Percentiles rank a stretch among this genome's conserved stretches.
Conservation (phyloP, 1,140 invertebrate species). For the Drosophila ironensis region DNA sequence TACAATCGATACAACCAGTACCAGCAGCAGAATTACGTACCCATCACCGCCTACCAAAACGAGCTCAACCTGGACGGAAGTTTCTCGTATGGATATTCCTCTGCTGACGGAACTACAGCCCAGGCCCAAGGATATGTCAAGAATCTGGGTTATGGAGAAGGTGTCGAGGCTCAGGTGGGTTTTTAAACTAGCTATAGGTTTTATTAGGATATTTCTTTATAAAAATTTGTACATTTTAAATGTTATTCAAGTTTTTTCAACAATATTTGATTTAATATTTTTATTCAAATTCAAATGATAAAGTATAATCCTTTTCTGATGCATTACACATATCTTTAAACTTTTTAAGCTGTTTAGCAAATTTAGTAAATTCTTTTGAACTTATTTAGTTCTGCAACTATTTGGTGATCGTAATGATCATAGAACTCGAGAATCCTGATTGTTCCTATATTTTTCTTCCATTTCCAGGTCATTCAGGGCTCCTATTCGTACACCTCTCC, state of each 20-base stretch:
- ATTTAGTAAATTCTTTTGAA: too few relatives aligned
- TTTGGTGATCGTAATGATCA: too few relatives aligned
- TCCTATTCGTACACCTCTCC: slow-evolving; percentile 85
- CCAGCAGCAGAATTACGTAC: slow-evolving; percentile 77
- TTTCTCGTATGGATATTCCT: slow-evolving; percentile 83
- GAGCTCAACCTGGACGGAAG: slow-evolving; percentile 85
- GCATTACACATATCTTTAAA: too few relatives aligned
- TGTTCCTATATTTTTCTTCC: background rate
- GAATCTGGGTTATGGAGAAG: slow-evolving; percentile 83
- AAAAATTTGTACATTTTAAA: too few relatives aligned
- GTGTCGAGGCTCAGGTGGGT: slow-evolving; percentile 81
- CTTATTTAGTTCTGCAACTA: too few relatives aligned
- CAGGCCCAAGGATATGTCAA: slow-evolving; percentile 85
- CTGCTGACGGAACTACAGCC: slow-evolving; percentile 85
- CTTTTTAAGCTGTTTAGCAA: too few relatives aligned
- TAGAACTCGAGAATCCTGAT: background rate
- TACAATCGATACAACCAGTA: slow-evolving; percentile 63
- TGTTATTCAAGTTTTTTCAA: too few relatives aligned
- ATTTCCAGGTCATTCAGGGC: slow-evolving; percentile 76
- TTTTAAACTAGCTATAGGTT: too few relatives aligned
- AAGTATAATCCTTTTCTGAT: too few relatives aligned
- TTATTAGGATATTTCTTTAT: too few relatives aligned
- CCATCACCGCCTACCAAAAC: slow-evolving; percentile 85
- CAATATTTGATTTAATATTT: too few relatives aligned
- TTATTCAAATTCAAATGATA: too few relatives aligned